Conservation (phyloP, 2,888 invertebrate genomes). For the Brenthis hecate region DNA sequence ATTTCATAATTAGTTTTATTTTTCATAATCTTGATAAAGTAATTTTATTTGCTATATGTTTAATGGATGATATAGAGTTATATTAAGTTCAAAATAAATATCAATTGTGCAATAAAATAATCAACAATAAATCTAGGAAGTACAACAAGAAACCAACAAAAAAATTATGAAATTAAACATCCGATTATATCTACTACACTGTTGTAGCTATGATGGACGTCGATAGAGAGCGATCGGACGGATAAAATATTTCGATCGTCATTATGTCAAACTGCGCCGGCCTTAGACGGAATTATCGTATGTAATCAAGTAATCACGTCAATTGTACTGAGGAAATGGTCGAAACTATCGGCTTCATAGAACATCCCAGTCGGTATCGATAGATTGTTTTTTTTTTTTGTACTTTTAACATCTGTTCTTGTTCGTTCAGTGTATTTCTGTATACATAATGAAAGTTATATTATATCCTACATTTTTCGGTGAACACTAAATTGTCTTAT, state of each 20-base stretch:
- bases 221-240: conserved; percentile 42
- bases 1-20: too few relatives aligned
- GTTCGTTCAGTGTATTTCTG: neutral
- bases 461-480: too few relatives aligned
- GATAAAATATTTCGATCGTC: conserved; percentile 48
- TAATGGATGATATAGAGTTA: too few relatives aligned
- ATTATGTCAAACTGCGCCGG: conserved; percentile 49
- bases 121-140: conserved; percentile 25
- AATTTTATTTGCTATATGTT: too few relatives aligned
- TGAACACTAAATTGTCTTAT: too few relatives aligned
- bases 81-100: neutral
- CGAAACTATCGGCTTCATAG: conserved; percentile 17
- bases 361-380: conserved; percentile 10
- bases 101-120: conserved; percentile 6
- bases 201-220: conserved; percentile 44
- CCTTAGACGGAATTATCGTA: conserved; percentile 49
- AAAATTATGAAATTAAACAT: conserved; percentile 39
- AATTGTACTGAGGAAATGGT: conserved; percentile 37
- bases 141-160: conserved; percentile 30
- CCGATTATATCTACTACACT: conserved; percentile 44
- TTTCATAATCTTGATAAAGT: too few relatives aligned
- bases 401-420: conserved; percentile 10
- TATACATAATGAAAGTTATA: too few relatives aligned
- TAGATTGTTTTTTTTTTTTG: conserved; percentile 12
- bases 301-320: conserved; percentile 44